These are phyloP conservation scores for Cactoblastis cactorum DNA, from an alignment of 2,888 invertebrate species.

Conservation along the genomic window DNA sequence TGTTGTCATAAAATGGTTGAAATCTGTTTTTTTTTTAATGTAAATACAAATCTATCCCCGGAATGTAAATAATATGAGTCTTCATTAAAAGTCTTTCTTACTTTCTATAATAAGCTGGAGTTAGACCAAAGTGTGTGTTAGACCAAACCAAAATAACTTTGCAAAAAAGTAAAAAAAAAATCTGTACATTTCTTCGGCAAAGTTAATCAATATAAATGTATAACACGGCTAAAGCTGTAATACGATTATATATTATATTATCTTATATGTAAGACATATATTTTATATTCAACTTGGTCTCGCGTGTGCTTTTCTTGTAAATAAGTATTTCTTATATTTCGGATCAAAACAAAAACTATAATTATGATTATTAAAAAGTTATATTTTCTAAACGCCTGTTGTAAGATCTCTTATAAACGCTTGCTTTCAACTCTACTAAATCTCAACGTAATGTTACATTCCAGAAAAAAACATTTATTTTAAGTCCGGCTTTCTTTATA, in stretches of 20 bases:
- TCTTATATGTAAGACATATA: conserved; percentile 41
- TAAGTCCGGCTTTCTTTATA: conserved; percentile 39
- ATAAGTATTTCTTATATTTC: background rate
- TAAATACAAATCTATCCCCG: conserved; percentile 29
- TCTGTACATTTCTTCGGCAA: conserved; percentile 63
- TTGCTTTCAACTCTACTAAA: conserved; percentile 44
- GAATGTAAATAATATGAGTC: conserved; percentile 25
- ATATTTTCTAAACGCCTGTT: conserved; percentile 20
- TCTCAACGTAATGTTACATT: conserved; percentile 72
- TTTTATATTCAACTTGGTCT: conserved; percentile 30
- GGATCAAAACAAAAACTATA: background rate
- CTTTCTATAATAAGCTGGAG: conserved; percentile 80
- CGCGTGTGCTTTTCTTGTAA: conserved; percentile 33
- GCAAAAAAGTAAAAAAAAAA: conserved; percentile 36
- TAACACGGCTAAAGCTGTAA: conserved; percentile 63
- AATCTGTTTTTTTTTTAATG: conserved; percentile 9
- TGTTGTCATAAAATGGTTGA: conserved; percentile 20
- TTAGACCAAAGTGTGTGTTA: conserved; percentile 79
- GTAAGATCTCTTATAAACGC: conserved; percentile 61
- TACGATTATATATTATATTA: conserved; percentile 39
- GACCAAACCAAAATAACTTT: conserved; percentile 81
- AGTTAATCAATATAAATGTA: conserved; percentile 54
- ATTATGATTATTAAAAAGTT: background rate
- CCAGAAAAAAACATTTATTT: conserved; percentile 58
- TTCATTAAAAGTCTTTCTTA: conserved; percentile 32